These are phyloP conservation scores for Mesitornis unicolor DNA, from an alignment of 2,113 vertebrate genomes.

Conservation along the genomic window DNA sequence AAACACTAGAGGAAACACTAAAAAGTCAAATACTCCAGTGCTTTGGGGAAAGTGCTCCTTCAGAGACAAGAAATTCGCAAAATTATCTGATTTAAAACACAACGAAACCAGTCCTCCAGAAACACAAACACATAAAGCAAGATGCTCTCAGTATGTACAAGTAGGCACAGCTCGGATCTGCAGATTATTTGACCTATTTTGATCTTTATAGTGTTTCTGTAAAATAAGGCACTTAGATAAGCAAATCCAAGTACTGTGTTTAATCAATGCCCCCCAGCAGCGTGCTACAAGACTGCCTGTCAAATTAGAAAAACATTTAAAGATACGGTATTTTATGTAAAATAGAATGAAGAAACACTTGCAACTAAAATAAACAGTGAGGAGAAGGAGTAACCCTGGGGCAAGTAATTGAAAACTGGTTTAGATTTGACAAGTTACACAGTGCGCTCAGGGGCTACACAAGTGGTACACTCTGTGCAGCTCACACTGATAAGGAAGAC, in stretches of 20 bases:
- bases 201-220: not conserved
- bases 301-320: not conserved
- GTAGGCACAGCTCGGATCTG: not conserved
- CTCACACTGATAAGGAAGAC: not conserved
- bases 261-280: not conserved
- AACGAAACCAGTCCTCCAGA: not conserved
- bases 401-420: not conserved
- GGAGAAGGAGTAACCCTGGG: conserved; percentile 15
- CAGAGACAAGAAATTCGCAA: not conserved
- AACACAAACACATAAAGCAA: not conserved
- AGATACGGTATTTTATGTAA: not conserved
- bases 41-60: not conserved
- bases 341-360: not conserved
- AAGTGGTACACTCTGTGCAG: not conserved
- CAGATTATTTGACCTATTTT: not conserved
- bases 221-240: not conserved
- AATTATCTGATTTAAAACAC: not conserved
- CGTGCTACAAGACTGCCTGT: not conserved
- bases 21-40: not conserved
- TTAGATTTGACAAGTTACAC: not conserved
- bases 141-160: not conserved
- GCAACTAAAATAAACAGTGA: not conserved
- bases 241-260: conserved; percentile 5
- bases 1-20: not conserved
- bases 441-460: not conserved